Conservation (phyloP, 1,140 invertebrate genomes). For the Sinonovacula constricta region DNA sequence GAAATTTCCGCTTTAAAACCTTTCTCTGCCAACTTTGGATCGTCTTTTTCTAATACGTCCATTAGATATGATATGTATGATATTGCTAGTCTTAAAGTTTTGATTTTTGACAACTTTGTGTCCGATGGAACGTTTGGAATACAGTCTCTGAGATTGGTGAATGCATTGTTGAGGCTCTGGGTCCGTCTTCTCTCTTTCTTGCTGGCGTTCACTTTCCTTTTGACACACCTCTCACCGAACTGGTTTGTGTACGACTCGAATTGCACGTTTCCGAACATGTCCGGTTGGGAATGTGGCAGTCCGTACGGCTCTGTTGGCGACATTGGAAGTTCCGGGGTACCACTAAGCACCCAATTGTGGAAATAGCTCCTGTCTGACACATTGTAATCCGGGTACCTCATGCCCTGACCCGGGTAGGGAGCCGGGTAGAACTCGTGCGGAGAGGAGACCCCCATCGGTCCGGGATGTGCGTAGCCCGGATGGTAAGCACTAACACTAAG, state of each 20-base stretch:
- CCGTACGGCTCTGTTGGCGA: slow-evolving; percentile 67
- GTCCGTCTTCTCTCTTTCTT: slow-evolving; percentile 95
- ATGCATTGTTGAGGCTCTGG: slow-evolving; percentile 96
- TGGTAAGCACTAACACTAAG: slow-evolving; percentile 63
- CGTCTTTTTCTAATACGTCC: slow-evolving; percentile 80
- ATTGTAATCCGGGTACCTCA: slow-evolving; percentile 62
- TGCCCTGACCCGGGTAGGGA: slow-evolving; percentile 49
- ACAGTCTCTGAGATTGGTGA: slow-evolving; percentile 92
- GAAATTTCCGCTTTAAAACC: slow-evolving; percentile 81
- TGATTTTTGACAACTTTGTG: slow-evolving; percentile 89
- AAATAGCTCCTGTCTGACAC: slow-evolving; percentile 57
- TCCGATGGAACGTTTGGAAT: slow-evolving; percentile 97
- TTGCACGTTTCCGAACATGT: slow-evolving; percentile 36
- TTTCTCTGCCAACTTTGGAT: slow-evolving; percentile 76
- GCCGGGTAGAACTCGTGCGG: slow-evolving; percentile 61
- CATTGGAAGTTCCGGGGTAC: slow-evolving; percentile 60
- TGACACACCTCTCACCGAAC: slow-evolving; percentile 62
- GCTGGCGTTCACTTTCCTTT: slow-evolving; percentile 82
- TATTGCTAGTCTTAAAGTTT: slow-evolving; percentile 80
- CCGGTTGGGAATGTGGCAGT: slow-evolving; percentile 36
- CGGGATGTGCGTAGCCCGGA: slow-evolving; percentile 62
- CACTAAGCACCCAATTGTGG: slow-evolving; percentile 63
- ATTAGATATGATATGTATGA: slow-evolving; percentile 81
- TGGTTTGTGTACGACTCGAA: slow-evolving; percentile 45
- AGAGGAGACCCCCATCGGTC: slow-evolving; percentile 54